Percentiles rank a stretch among this genome's conserved stretches.
phyloP scores from a whole-genome alignment of 1,140 invertebrate species.

The Drosophila sp. region DNA sequence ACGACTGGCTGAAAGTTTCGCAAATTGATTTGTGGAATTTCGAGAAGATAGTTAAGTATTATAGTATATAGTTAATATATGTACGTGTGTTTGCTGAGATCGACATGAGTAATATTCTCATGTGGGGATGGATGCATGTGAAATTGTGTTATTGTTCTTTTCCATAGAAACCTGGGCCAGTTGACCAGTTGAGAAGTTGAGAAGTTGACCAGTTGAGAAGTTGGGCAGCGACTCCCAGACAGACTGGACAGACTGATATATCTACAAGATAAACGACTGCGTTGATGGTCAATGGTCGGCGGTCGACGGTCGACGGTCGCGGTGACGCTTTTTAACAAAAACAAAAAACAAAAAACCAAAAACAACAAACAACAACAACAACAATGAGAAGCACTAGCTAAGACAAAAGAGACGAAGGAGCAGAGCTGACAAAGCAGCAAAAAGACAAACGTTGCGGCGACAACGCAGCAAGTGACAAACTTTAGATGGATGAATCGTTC shows the following conservation, averaged over 20 bases:
- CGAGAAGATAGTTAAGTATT: not conserved
- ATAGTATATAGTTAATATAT: not conserved
- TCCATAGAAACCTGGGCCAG: slow-evolving; percentile 40
- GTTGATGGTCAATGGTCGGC: slow-evolving; percentile 48
- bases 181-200: slow-evolving; percentile 23
- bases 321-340: slow-evolving; percentile 32
- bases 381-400: slow-evolving; percentile 12
- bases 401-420: slow-evolving; percentile 67
- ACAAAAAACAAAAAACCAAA: slow-evolving; percentile 18
- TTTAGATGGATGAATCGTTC: slow-evolving; percentile 81
- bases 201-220: slow-evolving; percentile 17
- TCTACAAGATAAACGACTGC: slow-evolving; percentile 60
- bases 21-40: slow-evolving; percentile 6
- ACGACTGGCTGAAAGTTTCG: not conserved
- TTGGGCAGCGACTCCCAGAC: slow-evolving; percentile 22
- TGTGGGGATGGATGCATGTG: slow-evolving; percentile 16
- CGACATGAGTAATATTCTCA: not conserved
- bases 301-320: slow-evolving; percentile 16
- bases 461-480: slow-evolving; percentile 79
- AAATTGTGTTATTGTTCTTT: slow-evolving; percentile 49
- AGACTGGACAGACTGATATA: slow-evolving; percentile 58
- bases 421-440: slow-evolving; percentile 66
- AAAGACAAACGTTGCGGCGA: slow-evolving; percentile 81
- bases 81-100: not conserved
- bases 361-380: slow-evolving; percentile 12